A percentile compares a stretch with the other conserved stretches of the same genome.
Conservation (phyloP, 1,140 invertebrate species). For the Eulimnadia texana region DNA sequence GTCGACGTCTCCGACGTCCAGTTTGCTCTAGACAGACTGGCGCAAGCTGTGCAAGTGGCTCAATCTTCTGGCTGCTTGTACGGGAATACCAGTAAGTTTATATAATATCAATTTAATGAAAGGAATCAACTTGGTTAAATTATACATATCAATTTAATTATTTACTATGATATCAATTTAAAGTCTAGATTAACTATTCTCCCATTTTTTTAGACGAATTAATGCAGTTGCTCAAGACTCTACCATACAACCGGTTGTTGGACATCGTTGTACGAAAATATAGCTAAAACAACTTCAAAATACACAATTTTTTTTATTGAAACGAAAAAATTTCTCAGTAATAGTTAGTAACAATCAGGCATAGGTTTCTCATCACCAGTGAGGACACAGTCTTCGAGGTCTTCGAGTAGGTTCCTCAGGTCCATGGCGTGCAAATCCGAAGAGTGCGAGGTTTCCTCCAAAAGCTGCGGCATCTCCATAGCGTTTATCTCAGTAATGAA, state of each 20-base stretch:
- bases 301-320: conserved; percentile 1
- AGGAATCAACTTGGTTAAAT: no score
- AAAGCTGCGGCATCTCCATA: conserved; percentile 3
- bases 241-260: conserved; percentile 24
- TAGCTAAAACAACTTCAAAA: not conserved
- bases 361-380: not conserved
- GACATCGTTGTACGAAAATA: conserved; percentile 18
- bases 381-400: conserved; percentile 4
- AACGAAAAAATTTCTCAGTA: not conserved
- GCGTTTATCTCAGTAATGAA: conserved; percentile 4
- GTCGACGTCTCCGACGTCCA: conserved; percentile 11
- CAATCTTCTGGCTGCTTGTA: conserved; percentile 55
- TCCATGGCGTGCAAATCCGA: conserved; percentile 11
- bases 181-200: no score
- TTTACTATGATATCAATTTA: conserved; percentile 5
- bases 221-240: conserved; percentile 29
- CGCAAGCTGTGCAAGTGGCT: conserved; percentile 57
- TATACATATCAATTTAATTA: no score
- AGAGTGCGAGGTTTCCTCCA: not conserved
- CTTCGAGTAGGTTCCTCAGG: conserved; percentile 7
- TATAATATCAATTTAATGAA: conserved; percentile 7
- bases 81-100: conserved; percentile 44
- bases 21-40: conserved; percentile 47
- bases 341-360: conserved; percentile 2
- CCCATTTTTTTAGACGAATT: no score